Evolutionary conservation across 1,140 invertebrate genomes (phyloP).

Genomic region (Sycophila sp.): DNA sequence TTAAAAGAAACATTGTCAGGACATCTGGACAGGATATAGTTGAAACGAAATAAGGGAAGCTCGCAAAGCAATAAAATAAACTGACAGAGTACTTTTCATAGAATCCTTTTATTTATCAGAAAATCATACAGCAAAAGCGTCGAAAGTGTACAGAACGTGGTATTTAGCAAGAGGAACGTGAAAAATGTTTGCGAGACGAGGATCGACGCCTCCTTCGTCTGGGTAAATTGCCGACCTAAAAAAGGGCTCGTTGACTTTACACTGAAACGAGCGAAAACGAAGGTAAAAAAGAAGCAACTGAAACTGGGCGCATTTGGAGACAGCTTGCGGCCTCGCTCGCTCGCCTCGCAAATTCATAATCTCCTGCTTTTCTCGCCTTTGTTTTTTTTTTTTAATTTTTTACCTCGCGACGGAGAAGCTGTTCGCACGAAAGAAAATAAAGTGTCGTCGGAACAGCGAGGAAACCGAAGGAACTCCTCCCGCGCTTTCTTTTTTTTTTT

Average conservation of each 20-base stretch:
- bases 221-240: neutral
- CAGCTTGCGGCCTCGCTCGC: neutral
- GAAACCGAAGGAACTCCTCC: no score
- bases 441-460: no score
- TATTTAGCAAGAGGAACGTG: slow-evolving; percentile 49
- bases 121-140: slow-evolving; percentile 55
- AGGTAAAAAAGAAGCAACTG: neutral
- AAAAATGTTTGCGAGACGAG: slow-evolving; percentile 43
- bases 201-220: neutral
- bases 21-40: no score
- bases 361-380: neutral
- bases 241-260: no score
- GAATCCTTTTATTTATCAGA: slow-evolving; percentile 51
- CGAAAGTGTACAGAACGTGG: slow-evolving; percentile 48
- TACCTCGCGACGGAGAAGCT: no score
- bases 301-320: neutral
- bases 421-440: no score
- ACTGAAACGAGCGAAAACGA: neutral
- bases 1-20: no score
- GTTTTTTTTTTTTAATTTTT: neutral
- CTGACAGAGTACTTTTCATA: neutral
- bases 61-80: neutral
- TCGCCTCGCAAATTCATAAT: neutral
- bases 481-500: neutral
- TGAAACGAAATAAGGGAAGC: no score